Evolutionary conservation across 2,797 vertebrate species (phyloP).

Genomic region (Leucoraja ocellata): DNA sequence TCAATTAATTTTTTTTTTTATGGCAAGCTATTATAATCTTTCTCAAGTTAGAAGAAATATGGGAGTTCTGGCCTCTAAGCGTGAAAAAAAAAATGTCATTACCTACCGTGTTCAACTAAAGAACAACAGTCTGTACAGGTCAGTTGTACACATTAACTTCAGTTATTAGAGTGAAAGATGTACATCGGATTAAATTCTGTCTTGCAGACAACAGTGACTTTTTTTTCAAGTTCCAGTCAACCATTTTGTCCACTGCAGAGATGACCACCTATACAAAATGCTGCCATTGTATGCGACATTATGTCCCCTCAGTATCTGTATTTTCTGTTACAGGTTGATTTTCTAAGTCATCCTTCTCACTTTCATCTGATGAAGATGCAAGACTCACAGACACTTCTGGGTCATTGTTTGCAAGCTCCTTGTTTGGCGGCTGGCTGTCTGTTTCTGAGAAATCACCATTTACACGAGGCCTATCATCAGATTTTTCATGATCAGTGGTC

Average conservation of each 20-base stretch:
- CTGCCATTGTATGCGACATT: constrained; percentile 99
- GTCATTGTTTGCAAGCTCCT: constrained; percentile 58
- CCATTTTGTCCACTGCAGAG: constrained; percentile 93
- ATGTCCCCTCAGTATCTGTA: constrained; percentile 99
- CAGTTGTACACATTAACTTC: constrained; percentile 62
- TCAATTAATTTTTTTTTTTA: constrained; percentile 59
- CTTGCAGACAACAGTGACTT: constrained; percentile 77
- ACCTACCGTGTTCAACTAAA: constrained; percentile 85
- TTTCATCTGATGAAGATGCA: constrained; percentile 71
- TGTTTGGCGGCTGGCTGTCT: constrained; percentile 61
- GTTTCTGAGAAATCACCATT: constrained; percentile 73
- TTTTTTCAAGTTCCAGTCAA: constrained; percentile 77
- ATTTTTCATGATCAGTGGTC: constrained; percentile 62
- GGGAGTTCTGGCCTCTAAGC: constrained; percentile 67
- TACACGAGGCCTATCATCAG: constrained; percentile 66
- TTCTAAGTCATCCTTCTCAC: constrained; percentile 85
- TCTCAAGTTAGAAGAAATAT: constrained; percentile 67
- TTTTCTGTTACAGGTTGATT: constrained; percentile 98
- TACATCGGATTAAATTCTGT: constrained; percentile 75
- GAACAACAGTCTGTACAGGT: constrained; percentile 83
- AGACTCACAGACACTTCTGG: constrained; percentile 66
- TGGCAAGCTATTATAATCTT: constrained; percentile 48
- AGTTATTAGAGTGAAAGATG: constrained; percentile 88
- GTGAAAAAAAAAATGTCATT: constrained; percentile 75
- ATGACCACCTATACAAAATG: constrained; percentile 99